Evolutionary conservation across 2,113 vertebrate genomes (phyloP).

Genomic region (Microtus richardsoni): DNA sequence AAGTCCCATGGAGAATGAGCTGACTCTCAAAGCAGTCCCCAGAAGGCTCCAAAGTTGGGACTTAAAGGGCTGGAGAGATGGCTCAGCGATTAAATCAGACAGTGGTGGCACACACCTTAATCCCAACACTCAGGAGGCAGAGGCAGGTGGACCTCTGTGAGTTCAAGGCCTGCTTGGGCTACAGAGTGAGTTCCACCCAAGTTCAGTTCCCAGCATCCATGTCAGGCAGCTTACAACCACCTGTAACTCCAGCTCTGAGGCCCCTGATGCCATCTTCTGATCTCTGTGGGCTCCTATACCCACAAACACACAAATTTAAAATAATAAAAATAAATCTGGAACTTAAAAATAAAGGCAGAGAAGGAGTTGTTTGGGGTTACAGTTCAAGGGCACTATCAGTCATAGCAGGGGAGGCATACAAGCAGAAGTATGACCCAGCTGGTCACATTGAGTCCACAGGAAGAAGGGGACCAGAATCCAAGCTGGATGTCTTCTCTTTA

Average conservation of each 20-base stretch:
- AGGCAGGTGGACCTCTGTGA: neutral
- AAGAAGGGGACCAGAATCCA: neutral
- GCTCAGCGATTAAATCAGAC: neutral
- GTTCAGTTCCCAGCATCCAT: neutral
- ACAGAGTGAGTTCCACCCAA: neutral
- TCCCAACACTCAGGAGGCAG: neutral
- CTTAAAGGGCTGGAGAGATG: neutral
- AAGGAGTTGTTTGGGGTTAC: neutral
- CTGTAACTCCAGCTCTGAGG: neutral
- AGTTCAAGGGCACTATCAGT: neutral
- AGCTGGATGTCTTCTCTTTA: neutral
- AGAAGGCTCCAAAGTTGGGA: neutral
- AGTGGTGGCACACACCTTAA: neutral
- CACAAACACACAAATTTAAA: neutral
- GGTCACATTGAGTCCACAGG: neutral
- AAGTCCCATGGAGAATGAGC: neutral
- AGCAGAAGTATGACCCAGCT: neutral
- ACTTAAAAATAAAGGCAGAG: neutral
- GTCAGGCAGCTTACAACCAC: neutral
- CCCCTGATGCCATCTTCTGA: neutral
- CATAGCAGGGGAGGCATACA: neutral
- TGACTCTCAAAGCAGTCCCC: neutral
- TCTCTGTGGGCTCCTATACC: neutral
- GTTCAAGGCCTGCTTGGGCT: neutral
- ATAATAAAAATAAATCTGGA: neutral